Base-by-base conservation (phyloP, 37 sponge, comb jelly and placozoan genomes). In the Halisarca cf. caerulea region DNA sequence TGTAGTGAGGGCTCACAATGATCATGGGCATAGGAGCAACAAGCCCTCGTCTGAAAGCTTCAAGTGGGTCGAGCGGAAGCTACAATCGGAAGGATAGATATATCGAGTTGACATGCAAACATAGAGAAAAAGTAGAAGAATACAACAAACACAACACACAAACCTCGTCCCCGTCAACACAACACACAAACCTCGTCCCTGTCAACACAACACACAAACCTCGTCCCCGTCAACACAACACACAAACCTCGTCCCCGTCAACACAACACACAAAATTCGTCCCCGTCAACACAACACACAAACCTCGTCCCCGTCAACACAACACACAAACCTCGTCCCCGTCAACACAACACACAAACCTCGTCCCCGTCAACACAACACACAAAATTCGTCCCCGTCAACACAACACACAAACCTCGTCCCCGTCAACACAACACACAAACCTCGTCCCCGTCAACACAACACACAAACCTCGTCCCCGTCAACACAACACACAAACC, bases 251-350 rank as follows among this genome's bases (percentile, higher is more conserved):
- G 30, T 55, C 77, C 0, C 87, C 87, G 80, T 92, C 93, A 41
- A 89, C 70, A 36, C 62, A 62, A n/a, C n/a, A n/a, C n/a, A n/a
- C n/a, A n/a, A n/a, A n/a, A n/a, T n/a, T n/a, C n/a, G n/a, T n/a
- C n/a, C n/a, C n/a, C 30, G 32, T 34, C 72, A 71, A 71, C 21
- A 33, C 37, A 7, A 71, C 18, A 38, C 6, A 37, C 72, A 36
- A 17, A 92, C 85, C 64, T 92, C 93, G 30, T 55, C 77, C 0
- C 87, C 87, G 80, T 92, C 93, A 41, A 89, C 70, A 36, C 62
- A 62, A n/a, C n/a, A n/a, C n/a, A n/a, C n/a, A n/a, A n/a, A n/a
- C n/a, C n/a, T n/a, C n/a, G n/a, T n/a, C n/a, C n/a, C n/a, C 30
- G 32, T 34, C 72, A 71, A 71, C 21, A 33, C 37, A 7, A 71